Base-by-base conservation (phyloP, 1,140 invertebrate genomes). In the Gonatopus flavifemur region DNA sequence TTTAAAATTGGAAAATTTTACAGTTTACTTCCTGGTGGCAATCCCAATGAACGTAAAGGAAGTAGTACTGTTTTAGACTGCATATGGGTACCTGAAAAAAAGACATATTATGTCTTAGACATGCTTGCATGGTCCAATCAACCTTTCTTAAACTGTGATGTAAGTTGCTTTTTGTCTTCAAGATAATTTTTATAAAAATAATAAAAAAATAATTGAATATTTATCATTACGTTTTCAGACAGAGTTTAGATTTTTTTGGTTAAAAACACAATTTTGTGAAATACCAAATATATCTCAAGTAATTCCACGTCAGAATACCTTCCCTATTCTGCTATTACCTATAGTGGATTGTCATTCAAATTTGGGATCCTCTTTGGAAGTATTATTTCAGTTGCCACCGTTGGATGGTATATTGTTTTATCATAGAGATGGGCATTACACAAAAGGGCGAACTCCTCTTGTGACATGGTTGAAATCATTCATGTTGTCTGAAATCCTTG, bases 381-480 rank as follows among this genome's bases (percentile, higher is more conserved):
- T 53, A 67, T 69, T 66, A 50, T 22, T 15, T 41, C 55, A 60
- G 2, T 46, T 66, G 21, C 72, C 83, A 2, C 45, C 64, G 16
- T 58, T 91, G 20, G 91, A 94, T 74, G 91, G 91, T 0, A 39
- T 93, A 12, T 66, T 94, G 18, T 93, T 94, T 75, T 93, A 90
- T 68, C 90, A 94, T 67, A 87, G 86, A 59, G 79, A 84, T 54
- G 83, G 84, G 0, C 84, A 86, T 55, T 98, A 98, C 59, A 83
- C 81, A 7, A 81, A 84, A 55, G 91, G 90, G 9, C 69, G 78
- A 25, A 93, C 92, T 0, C 93, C 94, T 0, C 73, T 97, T 10
- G 90, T 95, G 1, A 86, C 88, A 2, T 96, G 93, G 93, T 75
- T 96, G 1, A 94, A 90, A 67, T 81, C 88, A 1, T 94, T 83